Evolutionary conservation across 1,140 invertebrate genomes (phyloP), one percentile per base, ranked within the genome.

Genomic region (Lysiphlebus fabarum): DNA sequence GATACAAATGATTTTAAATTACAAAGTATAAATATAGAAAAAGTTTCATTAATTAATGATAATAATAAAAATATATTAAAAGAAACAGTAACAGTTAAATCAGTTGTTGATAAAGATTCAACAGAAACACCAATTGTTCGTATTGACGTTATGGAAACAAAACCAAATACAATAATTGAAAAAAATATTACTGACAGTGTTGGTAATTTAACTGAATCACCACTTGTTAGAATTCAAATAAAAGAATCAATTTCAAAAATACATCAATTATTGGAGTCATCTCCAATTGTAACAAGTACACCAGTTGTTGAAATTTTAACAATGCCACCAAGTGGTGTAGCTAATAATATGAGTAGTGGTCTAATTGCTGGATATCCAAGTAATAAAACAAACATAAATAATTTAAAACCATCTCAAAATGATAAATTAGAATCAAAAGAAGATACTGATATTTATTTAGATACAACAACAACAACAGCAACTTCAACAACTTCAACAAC

Each of bases 221-320:
- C 67, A 7, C 51, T 76, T 0, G 73, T 71, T 8, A 69, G 70
- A 62, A 74, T 76, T 53, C 66, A 74, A 55, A 53, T 71, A 37
- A 67, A 67, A 33, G 68, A 76, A 62, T 66, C 72, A 12, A 57
- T 72, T 11, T 62, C 67, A 5, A 59, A 65, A 1, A 59, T 72
- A 1, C 70, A 76, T 50, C 66, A 73, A 33, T 61, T 76, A 45
- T 61, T 77, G 38, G 66, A 69, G n/a, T 66, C 67, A 17, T 56
- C 65, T 3, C 56, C 59, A 6, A 9, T 50, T 33, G 49, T 36
- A 1, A 51, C 56, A 11, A 61, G 38, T 44, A 62, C 49, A 6
- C 53, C 69, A 10, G 36, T 48, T 7, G 43, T 64, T 6, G 61
- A 71, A 17, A 63, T 58, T 4, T 56, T 73, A 12, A 66, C 40